phyloP scores from a whole-genome alignment of 2,113 vertebrate genomes.

The Columba janthina region DNA sequence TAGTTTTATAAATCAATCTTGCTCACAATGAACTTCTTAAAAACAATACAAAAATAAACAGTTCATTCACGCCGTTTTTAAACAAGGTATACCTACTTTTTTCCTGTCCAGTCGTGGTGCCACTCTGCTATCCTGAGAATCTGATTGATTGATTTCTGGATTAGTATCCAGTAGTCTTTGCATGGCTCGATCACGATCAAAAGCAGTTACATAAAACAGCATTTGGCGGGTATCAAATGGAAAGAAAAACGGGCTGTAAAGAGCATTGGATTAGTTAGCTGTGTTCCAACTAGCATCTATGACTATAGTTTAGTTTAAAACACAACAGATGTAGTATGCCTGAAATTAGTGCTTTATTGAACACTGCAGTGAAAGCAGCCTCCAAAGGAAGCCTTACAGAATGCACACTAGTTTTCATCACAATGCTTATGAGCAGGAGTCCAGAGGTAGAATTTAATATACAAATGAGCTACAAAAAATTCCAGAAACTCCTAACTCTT shows the following conservation, averaged over 20 bases:
- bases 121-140: conserved; percentile 98
- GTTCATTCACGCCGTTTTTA: background rate
- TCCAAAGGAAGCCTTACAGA: background rate
- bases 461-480: background rate
- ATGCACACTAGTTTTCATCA: background rate
- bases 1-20: background rate
- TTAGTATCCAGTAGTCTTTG: conserved; percentile 97
- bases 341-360: background rate
- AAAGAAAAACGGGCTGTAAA: conserved; percentile 96
- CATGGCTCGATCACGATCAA: conserved; percentile 98
- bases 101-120: conserved; percentile 97
- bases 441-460: background rate
- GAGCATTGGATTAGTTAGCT: conserved; percentile 16
- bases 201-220: conserved; percentile 99
- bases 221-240: conserved; percentile 99
- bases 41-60: background rate
- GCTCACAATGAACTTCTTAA: background rate
- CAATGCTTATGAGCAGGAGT: background rate
- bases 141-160: conserved; percentile 98
- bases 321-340: fast-evolving
- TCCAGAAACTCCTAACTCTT: background rate
- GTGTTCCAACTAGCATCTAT: background rate
- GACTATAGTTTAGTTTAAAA: background rate
- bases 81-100: conserved; percentile 81
- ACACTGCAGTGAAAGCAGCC: background rate